Base-by-base conservation (phyloP, 2,113 vertebrate species). In the Mola mola region DNA sequence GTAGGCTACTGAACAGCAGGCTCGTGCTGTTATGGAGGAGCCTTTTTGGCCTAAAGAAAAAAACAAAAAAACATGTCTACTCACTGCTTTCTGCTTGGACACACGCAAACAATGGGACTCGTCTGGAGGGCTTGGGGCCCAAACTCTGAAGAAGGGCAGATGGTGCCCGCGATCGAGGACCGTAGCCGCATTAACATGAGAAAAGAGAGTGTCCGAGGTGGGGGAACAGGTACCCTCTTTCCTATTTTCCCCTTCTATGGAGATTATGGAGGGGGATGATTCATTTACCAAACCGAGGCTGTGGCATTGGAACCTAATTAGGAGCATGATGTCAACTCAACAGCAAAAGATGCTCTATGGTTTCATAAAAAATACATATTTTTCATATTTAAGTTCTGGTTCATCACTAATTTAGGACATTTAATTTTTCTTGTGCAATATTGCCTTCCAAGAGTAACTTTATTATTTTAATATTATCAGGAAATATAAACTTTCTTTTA, bases 51-150 rank as follows among this genome's bases (percentile, higher is more conserved):
- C 67, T 64, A 72, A n/a, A n/a, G n/a, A n/a, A n/a, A n/a, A n/a
- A n/a, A n/a, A n/a, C n/a, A 52, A 78, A 59, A 78, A 79, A 81
- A 58, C 63, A 19, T 79, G 76, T 84, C 79, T 85, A 64, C 76
- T 75, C 78, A 57, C 79, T 61, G 68, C 82, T 84, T 91, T 91
- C 85, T 91, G 89, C 89, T 83, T 88, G 88, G 84, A 87, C 87
- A 88, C 86, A 90, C 88, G 61, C 67, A 72, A 81, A 91, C 88
- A 91, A 91, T 85, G 52, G 82, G 57, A 64, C 82, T 78, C 62
- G 82, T 89, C 89, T 90, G 79, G 80, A 86, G 80, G n/a, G 79
- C 82, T 79, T 70, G 88, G 80, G 87, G 80, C 85, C 82, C 77
- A 72, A 55, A 82, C 70, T 79, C 84, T 22, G 65, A 82, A 72